Base-by-base conservation (phyloP, 2,797 vertebrate genomes). In the Microctenopoma lineatum region DNA sequence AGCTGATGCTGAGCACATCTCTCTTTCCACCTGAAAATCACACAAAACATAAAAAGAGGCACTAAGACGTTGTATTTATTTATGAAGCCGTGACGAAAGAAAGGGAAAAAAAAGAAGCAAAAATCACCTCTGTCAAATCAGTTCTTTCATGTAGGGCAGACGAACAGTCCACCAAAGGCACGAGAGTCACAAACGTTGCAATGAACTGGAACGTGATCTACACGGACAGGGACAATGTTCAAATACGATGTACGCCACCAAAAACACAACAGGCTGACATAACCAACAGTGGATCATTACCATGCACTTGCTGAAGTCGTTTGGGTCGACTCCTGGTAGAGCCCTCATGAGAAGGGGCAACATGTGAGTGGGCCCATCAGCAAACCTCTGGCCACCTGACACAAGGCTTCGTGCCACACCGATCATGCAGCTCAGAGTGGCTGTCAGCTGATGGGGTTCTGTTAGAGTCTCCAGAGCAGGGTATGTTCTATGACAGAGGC, bases 191-290 rank as follows among this genome's bases (percentile, higher is more conserved):
- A 95, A 98, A 99, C 1, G 98, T 99, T 88, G 97, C 97, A 89
- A 99, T 98, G 89, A 99, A 99, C 71, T 99, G 97, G 96, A 99
- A 99, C 92, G 98, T 99, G 89, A 99, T 98, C 98, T 99, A 90
- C 63, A 66, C 57, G 16, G 25, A 82, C 0, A 69, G 6, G 1
- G 41, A 39, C 12, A 2, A 60, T 5, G 36, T 34, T 84, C 36
- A 15, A 1, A 21, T 74, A 11, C 10, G 4, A 50, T 46, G 36
- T 11, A 45, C 27, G 15, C 45, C 15, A 56, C 5, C 4, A 18
- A 29, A 53, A 46, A n/a, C 0, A 42, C 12, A 53, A 45, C 18
- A 47, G 4, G 34, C 4, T 27, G 39, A 45, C 2, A 38, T n/a
- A 3, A 74, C 48, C 44, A 60, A 65, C 27, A 59, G 7, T 38